Percentiles rank a stretch among this genome's conserved stretches.
phyloP scores from a whole-genome alignment of 1,140 invertebrate species.

The Conus ventricosus region DNA sequence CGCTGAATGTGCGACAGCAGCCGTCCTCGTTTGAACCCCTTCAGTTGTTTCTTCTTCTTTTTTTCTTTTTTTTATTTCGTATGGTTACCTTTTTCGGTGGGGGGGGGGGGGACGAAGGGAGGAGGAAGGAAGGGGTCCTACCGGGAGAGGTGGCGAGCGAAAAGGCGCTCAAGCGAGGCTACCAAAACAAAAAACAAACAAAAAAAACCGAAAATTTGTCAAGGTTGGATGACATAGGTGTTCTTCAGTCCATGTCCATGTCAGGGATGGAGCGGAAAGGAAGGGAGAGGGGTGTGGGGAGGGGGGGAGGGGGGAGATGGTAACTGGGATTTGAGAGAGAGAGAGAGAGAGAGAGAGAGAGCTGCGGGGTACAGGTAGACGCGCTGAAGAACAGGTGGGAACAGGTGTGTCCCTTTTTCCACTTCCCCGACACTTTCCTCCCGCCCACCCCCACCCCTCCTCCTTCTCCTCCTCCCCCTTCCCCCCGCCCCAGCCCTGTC shows the following conservation, averaged over 20 bases:
- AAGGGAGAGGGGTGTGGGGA: no score
- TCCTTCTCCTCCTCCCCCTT: background rate
- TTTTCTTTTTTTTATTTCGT: no score
- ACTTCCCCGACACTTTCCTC: background rate
- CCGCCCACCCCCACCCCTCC: background rate
- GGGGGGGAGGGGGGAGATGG: background rate
- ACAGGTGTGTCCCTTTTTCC: background rate
- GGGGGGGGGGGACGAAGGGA: no score
- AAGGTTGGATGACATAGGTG: background rate
- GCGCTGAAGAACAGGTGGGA: background rate
- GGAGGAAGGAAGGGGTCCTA: no score
- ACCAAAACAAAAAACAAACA: no score
- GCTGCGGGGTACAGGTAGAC: background rate
- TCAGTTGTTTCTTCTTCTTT: no score
- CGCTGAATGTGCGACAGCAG: background rate
- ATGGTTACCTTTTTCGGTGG: no score
- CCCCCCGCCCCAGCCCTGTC: background rate
- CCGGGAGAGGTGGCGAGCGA: no score
- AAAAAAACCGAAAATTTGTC: background rate
- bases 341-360: background rate
- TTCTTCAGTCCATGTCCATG: background rate
- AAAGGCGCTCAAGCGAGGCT: no score
- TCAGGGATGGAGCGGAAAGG: background rate
- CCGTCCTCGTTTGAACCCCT: no score
- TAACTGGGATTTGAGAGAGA: no score